Base-by-base conservation (phyloP, 2,888 invertebrate species). In the Chloroclysta siterata region DNA sequence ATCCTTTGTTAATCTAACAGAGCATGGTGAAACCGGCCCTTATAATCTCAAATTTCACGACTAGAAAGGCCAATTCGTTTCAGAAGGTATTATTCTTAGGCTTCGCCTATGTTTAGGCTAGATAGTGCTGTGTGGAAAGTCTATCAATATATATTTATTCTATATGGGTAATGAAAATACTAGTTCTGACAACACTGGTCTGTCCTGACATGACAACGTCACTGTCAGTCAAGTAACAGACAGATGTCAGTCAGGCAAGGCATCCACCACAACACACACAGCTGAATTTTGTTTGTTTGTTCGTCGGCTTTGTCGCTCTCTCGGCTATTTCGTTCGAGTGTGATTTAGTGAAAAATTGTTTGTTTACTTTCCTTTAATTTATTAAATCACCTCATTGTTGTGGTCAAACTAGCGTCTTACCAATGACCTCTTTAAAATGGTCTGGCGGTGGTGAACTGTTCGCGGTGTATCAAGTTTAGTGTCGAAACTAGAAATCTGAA, bases 401-500 rank as follows among this genome's bases (percentile, higher is more conserved):
- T 41, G 48, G 33, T 54, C 22, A 14, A 47, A 17, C 22, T 47
- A 7, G 41, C 33, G 59, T 22, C 33, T 28, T 39, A 46, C 53
- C 10, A 10, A n/a, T 61, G 33, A 54, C 46, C 46, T 57, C 10
- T 8, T 6, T 14, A 39, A 1, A 39, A 10, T 48, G 56, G 36
- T 50, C 33, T 48, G 44, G 56, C 22, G n/a, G 42, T 50, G 39
- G 36, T 50, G 28, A 39, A 52, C 39, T 51, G 14, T 5, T 14
- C 11, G 22, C 14, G 8, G 36, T 46, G 53, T 65, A 29, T 39
- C 46, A 41, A 60, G 46, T 39, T 39, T 39, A 39, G 36, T 61
- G 60, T 60, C 41, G 60, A 57, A 65, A 65, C 56, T 60, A 65
- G 60, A 60, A 56, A 60, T 53, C 59, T 46, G 39, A 52, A 53